Base-by-base conservation (phyloP, 64 coral and sea anemone genomes). In the Montipora sp. region DNA sequence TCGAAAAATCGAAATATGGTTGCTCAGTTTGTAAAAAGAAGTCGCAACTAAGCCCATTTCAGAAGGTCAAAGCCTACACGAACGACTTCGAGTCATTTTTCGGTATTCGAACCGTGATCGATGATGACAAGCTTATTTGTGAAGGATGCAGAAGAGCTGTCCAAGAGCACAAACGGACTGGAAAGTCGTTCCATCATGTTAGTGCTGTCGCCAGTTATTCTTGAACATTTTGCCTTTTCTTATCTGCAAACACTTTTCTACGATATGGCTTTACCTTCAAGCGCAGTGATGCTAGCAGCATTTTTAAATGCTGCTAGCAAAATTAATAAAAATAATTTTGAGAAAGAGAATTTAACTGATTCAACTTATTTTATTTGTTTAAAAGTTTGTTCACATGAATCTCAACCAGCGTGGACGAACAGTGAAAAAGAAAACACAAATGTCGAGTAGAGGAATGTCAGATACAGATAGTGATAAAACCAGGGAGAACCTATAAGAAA, bases 361-460 rank as follows among this genome's bases (percentile, higher is more conserved):
- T 8, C 47, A 2, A 46, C 2, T 46, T 47, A 53, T 76, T 76
- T 76, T 24, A 0, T 24, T 24, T 24, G 27, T 46, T 46, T 76
- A 46, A 47, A 76, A 76, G 74, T 76, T 76, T 76, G 36, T 76
- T 76, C 27, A 76, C 74, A 76, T 76, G 74, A 76, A 76, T 46
- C 36, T 46, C 36, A 76, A 47, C 74, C 27, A 76, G 74, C 27
- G 74, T 12, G 74, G 74, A 76, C 8, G 43, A 76, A 13, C 43
- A 45, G 12, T 1, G 63, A 67, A 67, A 67, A 13, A 47, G 36
- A 46, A 76, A 76, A 76, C 24, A 46, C 8, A 44, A 47, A 76
- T 8, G 74, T 76, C 12, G 27, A 48, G 9, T 76, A 76, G 2
- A 76, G 74, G 36, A 76, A 76, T 12, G 74, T 46, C 74, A 76